Conservation (phyloP, 1,140 invertebrate genomes). For the Saccostrea glomerata region DNA sequence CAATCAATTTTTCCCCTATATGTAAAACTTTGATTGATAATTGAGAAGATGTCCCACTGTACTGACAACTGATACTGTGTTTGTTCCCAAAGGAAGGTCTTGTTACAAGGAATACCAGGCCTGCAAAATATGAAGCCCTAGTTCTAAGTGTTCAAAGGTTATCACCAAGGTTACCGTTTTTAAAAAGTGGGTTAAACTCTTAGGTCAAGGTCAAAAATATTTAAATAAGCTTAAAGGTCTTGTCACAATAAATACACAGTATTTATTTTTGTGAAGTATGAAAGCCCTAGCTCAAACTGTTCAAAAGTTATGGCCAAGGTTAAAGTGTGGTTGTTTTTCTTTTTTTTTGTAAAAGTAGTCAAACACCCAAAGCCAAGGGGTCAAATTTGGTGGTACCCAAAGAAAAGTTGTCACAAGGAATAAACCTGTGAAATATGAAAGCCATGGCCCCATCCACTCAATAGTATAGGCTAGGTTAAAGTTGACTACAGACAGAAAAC, state of each 20-base stretch:
- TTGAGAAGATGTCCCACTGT: no score
- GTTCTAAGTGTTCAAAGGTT: no score
- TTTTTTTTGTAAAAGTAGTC: neutral
- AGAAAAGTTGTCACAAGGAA: neutral
- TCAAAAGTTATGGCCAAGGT: slow-evolving; percentile 17
- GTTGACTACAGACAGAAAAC: neutral
- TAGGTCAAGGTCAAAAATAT: no score
- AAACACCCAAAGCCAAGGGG: neutral
- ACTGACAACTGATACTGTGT: neutral
- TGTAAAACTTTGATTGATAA: no score
- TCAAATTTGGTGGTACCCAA: neutral
- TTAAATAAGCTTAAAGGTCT: no score
- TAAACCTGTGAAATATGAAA: slow-evolving; percentile 9
- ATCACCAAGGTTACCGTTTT: no score
- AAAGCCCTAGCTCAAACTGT: neutral
- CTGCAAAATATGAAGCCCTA: no score
- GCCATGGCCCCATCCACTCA: neutral
- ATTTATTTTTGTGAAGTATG: no score
- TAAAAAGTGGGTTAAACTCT: no score
- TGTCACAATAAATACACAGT: neutral
- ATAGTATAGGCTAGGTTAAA: neutral
- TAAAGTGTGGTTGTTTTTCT: neutral
- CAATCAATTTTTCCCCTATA: no score
- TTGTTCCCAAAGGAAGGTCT: neutral
- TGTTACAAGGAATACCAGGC: neutral